Conservation (phyloP, 2,888 invertebrate genomes). For the Nasonovia ribisnigri region DNA sequence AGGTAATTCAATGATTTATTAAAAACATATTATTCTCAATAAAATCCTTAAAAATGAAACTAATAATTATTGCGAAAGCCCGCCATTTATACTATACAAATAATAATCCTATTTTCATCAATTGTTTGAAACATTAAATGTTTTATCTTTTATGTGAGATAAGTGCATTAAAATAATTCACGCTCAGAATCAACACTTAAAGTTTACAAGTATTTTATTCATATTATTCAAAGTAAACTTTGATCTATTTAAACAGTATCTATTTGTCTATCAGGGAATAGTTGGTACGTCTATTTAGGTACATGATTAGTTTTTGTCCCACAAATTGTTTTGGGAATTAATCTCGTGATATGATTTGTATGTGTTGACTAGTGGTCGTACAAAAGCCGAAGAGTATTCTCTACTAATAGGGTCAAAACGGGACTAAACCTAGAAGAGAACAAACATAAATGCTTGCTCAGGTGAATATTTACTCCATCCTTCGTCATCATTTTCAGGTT, state of each 20-base stretch:
- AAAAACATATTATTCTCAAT: no score
- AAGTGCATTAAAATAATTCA: not conserved
- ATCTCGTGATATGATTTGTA: not conserved
- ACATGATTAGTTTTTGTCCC: not conserved
- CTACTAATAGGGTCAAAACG: not conserved
- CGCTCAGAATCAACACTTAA: not conserved
- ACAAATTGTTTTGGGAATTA: not conserved
- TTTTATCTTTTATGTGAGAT: not conserved
- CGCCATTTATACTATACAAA: not conserved
- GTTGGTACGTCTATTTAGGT: not conserved
- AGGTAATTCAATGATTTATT: not conserved
- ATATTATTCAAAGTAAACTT: not conserved
- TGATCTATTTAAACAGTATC: not conserved
- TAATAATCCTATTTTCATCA: not conserved
- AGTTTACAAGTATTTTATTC: not conserved
- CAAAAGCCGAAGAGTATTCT: not conserved
- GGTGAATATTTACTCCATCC: conserved; percentile 41
- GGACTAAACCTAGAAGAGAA: conserved; percentile 25
- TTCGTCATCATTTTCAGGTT: conserved; percentile 47
- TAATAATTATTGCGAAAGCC: not conserved
- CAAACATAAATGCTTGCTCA: conserved; percentile 28
- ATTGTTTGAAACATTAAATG: not conserved
- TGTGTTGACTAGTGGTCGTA: not conserved
- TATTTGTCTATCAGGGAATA: not conserved
- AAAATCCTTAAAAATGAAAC: no score